Evolutionary conservation across 2,888 invertebrate species (phyloP).

Genomic region (Sminthurides aquaticus): DNA sequence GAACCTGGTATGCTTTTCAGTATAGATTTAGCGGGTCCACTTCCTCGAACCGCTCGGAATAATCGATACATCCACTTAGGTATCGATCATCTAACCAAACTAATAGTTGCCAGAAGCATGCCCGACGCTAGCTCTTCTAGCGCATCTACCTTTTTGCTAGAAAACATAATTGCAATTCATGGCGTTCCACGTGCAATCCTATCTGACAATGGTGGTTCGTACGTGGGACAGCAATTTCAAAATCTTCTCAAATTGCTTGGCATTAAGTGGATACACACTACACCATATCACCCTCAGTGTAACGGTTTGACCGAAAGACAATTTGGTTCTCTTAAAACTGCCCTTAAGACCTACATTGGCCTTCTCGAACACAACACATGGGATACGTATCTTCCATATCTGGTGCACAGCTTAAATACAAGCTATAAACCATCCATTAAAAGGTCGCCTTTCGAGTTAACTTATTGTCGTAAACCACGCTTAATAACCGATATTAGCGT

Average conservation of each 20-base stretch:
- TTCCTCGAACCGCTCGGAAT: background rate
- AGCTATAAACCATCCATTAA: background rate
- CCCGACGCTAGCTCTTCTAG: background rate
- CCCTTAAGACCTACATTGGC: background rate
- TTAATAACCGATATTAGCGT: background rate
- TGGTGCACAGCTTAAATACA: background rate
- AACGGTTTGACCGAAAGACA: background rate
- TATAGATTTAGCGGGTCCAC: constrained; percentile 10
- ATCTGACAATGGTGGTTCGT: background rate
- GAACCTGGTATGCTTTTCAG: background rate
- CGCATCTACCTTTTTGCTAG: constrained; percentile 4
- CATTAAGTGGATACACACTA: background rate
- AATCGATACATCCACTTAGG: constrained; percentile 8
- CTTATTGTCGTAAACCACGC: background rate
- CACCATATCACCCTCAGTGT: too few relatives aligned
- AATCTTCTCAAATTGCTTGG: background rate
- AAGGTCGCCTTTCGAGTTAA: background rate
- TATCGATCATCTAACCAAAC: constrained; percentile 11
- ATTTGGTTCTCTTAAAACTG: background rate
- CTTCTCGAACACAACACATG: background rate
- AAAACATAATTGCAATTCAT: background rate
- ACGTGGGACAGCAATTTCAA: background rate
- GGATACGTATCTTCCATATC: background rate
- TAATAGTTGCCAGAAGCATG: background rate
- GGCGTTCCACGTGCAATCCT: background rate